Evolutionary conservation across 2,797 vertebrate genomes (phyloP).

Genomic region (Melanotaenia maccullochi): DNA sequence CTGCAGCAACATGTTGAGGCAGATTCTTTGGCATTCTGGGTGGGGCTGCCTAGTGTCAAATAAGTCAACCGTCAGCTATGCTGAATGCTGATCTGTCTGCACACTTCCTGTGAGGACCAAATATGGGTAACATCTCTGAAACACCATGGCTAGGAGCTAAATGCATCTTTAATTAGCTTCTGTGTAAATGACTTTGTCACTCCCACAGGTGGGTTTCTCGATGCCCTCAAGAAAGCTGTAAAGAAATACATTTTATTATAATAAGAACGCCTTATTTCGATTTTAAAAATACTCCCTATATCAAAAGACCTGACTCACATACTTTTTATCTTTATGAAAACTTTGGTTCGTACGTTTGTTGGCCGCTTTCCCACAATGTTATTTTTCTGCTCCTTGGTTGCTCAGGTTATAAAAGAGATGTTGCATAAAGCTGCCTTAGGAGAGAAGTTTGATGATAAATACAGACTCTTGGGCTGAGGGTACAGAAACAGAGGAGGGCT

Average conservation of each 20-base stretch:
- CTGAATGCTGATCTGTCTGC: neutral
- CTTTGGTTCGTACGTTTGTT: slow-evolving; percentile 31
- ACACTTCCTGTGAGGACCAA: slow-evolving; percentile 47
- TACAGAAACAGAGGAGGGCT: slow-evolving; percentile 22
- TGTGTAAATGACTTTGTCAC: neutral
- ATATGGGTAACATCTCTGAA: slow-evolving; percentile 36
- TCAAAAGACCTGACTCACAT: neutral
- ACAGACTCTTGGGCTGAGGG: slow-evolving; percentile 18
- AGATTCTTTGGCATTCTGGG: slow-evolving; percentile 43
- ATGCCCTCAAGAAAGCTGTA: slow-evolving; percentile 2
- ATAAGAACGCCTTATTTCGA: neutral
- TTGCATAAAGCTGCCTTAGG: slow-evolving; percentile 66
- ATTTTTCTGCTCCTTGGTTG: slow-evolving; percentile 42
- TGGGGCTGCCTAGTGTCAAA: slow-evolving; percentile 26
- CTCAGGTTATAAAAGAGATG: slow-evolving; percentile 65
- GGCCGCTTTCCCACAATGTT: slow-evolving; percentile 53
- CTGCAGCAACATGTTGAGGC: slow-evolving; percentile 34
- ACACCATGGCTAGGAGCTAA: neutral
- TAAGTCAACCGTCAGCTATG: slow-evolving; percentile 38
- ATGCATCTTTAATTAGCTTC: neutral
- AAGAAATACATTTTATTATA: slow-evolving; percentile 9
- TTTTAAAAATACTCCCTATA: neutral
- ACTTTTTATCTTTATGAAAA: slow-evolving; percentile 14
- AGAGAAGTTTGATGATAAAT: slow-evolving; percentile 57
- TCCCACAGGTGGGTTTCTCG: neutral